These are phyloP conservation scores for Lutraria rhynchaena DNA, from an alignment of 1,140 invertebrate genomes.

Conservation along the genomic window DNA sequence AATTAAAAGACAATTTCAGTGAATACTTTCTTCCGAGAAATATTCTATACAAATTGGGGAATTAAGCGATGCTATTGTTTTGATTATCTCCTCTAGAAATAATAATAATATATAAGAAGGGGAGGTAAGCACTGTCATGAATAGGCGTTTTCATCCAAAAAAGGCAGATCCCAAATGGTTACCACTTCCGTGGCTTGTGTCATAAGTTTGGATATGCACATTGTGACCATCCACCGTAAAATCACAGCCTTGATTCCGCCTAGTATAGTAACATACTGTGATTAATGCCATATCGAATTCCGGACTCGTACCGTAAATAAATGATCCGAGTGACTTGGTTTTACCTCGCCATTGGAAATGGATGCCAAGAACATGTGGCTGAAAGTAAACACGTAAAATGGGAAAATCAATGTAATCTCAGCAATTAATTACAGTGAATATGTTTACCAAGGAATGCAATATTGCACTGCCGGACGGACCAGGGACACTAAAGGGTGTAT, in stretches of 20 bases:
- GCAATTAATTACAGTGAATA: too few relatives aligned
- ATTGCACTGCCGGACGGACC: too few relatives aligned
- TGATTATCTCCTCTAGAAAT: too few relatives aligned
- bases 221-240: conserved; percentile 54
- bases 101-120: too few relatives aligned
- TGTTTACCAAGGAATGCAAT: too few relatives aligned
- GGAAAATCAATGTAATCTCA: not conserved
- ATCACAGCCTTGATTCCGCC: conserved; percentile 46
- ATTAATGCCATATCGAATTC: conserved; percentile 95
- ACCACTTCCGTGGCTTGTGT: conserved; percentile 27
- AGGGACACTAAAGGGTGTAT: too few relatives aligned
- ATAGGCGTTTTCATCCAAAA: too few relatives aligned
- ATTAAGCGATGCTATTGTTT: too few relatives aligned
- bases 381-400: conserved; percentile 39
- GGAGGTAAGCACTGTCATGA: too few relatives aligned
- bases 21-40: too few relatives aligned
- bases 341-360: conserved; percentile 70
- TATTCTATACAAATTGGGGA: too few relatives aligned
- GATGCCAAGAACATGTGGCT: conserved; percentile 51
- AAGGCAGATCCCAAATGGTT: conserved; percentile 40
- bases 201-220: conserved; percentile 34
- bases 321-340: conserved; percentile 89
- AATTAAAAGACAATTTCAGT: too few relatives aligned
- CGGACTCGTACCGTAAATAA: conserved; percentile 94
- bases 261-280: conserved; percentile 84